phyloP scores from a whole-genome alignment of 2,113 vertebrate species.

The Hypocryptadius cinnamomeus region DNA sequence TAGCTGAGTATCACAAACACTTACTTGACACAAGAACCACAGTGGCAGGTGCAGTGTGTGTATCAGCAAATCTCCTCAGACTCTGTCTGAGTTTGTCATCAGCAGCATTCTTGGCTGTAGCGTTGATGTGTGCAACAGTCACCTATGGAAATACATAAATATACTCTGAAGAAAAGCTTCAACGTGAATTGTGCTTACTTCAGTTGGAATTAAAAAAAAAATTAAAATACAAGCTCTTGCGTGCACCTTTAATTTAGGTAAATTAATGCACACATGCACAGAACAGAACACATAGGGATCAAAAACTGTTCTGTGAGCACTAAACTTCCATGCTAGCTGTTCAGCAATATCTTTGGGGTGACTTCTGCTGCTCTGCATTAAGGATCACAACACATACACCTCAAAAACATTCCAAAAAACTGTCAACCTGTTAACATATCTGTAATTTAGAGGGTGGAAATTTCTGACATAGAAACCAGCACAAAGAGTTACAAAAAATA shows the following conservation, averaged over 20 bases:
- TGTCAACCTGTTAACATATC: background rate
- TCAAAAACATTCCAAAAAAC: background rate
- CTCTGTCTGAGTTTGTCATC: conserved; percentile 97
- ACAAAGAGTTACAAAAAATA: background rate
- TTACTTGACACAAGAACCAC: conserved; percentile 95
- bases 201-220: background rate
- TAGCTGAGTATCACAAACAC: background rate
- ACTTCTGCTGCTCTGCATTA: background rate
- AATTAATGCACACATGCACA: background rate
- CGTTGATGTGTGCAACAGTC: conserved; percentile 97
- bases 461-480: background rate
- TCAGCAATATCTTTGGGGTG: background rate
- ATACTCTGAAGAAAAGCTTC: background rate
- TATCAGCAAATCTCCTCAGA: conserved; percentile 92
- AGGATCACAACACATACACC: background rate
- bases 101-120: conserved; percentile 97
- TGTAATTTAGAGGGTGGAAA: background rate
- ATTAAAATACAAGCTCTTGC: background rate
- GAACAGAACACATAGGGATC: background rate
- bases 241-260: background rate
- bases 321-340: background rate
- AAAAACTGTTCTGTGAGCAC: background rate
- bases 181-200: background rate
- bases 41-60: conserved; percentile 91
- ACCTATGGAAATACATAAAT: conserved; percentile 71